These are phyloP conservation scores for Portunus trituberculatus DNA, from an alignment of 1,140 invertebrate species.

Conservation along the genomic window DNA sequence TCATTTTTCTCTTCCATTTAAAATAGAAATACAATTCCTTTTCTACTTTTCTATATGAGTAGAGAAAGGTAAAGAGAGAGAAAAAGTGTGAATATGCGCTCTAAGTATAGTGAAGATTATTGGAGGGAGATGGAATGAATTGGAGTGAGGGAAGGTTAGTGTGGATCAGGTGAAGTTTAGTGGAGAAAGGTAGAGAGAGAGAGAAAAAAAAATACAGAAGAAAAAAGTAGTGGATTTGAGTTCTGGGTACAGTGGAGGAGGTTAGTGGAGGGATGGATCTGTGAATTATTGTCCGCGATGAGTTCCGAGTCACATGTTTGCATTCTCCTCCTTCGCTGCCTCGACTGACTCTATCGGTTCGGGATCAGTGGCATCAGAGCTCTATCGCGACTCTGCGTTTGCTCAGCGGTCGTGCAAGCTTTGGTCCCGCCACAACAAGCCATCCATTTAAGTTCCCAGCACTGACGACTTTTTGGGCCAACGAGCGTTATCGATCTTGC, in stretches of 20 bases:
- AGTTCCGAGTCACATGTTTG: neutral
- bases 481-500: constrained; percentile 34
- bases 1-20: neutral
- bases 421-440: neutral
- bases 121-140: too few species aligned
- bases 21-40: neutral
- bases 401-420: neutral
- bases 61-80: too few species aligned
- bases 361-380: neutral
- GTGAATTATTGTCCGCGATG: neutral
- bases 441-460: constrained; percentile 9
- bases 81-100: too few species aligned
- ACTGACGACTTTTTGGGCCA: constrained; percentile 16
- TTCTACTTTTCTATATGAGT: constrained; percentile 24
- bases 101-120: too few species aligned
- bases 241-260: too few species aligned
- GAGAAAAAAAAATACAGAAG: too few species aligned
- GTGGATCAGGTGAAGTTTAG: too few species aligned
- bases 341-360: neutral
- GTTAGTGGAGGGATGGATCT: too few species aligned
- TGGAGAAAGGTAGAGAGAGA: too few species aligned
- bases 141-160: too few species aligned
- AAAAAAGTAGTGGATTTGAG: too few species aligned
- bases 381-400: constrained; percentile 13
- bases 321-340: neutral